These are phyloP conservation scores for Ichneumoninae sp. DNA, from an alignment of 2,888 invertebrate species.

Conservation along the genomic window DNA sequence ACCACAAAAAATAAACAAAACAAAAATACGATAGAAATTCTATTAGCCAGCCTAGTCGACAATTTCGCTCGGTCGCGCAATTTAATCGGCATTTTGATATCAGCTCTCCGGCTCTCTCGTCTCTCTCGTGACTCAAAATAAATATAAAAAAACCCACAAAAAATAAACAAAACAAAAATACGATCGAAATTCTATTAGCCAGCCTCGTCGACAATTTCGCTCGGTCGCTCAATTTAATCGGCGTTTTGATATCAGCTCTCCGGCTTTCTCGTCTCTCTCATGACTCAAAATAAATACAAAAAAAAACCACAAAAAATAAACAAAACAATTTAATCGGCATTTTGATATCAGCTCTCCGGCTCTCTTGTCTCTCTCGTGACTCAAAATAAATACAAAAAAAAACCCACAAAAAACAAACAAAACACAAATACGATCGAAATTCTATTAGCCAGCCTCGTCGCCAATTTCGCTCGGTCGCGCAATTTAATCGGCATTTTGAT, in stretches of 20 bases:
- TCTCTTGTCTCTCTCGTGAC: too few species aligned
- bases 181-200: conserved; percentile 40
- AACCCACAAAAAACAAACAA: too few species aligned
- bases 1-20: not conserved
- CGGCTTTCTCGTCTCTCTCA: not conserved
- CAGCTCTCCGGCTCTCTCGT: not conserved
- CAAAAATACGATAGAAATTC: too few species aligned
- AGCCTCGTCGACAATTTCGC: not conserved
- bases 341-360: too few species aligned
- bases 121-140: not conserved
- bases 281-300: not conserved
- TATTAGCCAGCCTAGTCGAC: too few species aligned
- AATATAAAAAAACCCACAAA: not conserved
- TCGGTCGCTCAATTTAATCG: conserved; percentile 14
- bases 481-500: conserved; percentile 7
- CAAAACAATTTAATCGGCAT: too few species aligned
- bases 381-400: too few species aligned
- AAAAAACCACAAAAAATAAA: too few species aligned
- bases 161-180: not conserved
- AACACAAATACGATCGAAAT: not conserved
- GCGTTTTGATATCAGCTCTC: not conserved
- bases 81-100: too few species aligned
- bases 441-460: conserved; percentile 35
- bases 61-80: too few species aligned
- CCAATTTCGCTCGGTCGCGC: not conserved